Evolutionary conservation across 2,888 invertebrate species (phyloP).

Genomic region (Amblyjoppa fuscipennis): DNA sequence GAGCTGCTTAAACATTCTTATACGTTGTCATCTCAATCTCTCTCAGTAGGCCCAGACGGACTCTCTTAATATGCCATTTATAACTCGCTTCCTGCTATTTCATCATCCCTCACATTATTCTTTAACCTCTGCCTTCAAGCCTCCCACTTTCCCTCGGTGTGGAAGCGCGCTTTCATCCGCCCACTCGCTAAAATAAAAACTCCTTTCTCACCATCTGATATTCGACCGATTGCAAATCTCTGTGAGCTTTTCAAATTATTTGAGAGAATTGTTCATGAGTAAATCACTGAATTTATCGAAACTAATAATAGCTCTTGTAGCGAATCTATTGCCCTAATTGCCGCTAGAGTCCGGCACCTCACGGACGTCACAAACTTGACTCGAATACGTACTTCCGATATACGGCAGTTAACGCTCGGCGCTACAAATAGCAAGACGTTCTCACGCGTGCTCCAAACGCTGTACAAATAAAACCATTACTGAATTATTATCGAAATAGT

Average conservation of each 20-base stretch:
- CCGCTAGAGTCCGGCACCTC: no score
- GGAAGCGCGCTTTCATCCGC: constrained; percentile 7
- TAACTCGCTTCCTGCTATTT: not conserved
- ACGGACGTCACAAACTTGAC: no score
- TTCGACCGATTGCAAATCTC: constrained; percentile 35
- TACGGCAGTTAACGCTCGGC: no score
- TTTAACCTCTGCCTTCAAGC: not conserved
- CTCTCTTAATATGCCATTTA: not conserved
- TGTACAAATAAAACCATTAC: no score
- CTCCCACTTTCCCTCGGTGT: not conserved
- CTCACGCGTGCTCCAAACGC: no score
- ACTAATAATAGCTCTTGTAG: not conserved
- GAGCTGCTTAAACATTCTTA: not conserved
- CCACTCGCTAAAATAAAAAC: not conserved
- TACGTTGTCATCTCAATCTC: not conserved
- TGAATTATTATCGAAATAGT: no score
- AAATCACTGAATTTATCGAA: not conserved
- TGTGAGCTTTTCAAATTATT: constrained; percentile 38
- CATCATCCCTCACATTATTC: not conserved
- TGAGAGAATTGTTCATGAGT: constrained; percentile 18
- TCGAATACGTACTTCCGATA: no score
- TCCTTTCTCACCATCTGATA: not conserved
- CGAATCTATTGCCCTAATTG: no score
- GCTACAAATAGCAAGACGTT: no score
- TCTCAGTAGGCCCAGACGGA: not conserved